phyloP scores from a whole-genome alignment of 2,888 invertebrate species.

The Cyclophora punctaria region DNA sequence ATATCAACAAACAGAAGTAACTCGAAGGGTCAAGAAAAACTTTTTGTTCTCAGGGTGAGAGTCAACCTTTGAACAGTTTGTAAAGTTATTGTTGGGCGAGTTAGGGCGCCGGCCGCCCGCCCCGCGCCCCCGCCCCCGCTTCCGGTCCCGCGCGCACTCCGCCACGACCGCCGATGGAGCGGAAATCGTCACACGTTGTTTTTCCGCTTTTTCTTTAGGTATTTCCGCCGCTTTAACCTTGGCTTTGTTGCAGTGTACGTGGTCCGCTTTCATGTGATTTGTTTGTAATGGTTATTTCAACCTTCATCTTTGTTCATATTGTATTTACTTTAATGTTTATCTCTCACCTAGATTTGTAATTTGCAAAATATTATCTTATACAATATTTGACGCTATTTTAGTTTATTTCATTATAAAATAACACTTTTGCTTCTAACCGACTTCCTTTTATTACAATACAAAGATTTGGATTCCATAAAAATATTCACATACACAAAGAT shows the following conservation, averaged over 20 bases:
- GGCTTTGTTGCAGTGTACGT: slow-evolving; percentile 10
- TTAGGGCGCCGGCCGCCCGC: slow-evolving; percentile 15
- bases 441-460: too few species aligned
- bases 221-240: slow-evolving; percentile 19
- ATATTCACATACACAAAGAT: too few species aligned
- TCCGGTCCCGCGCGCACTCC: slow-evolving; percentile 12
- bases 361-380: too few species aligned
- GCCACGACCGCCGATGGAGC: slow-evolving; percentile 21
- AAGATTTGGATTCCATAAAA: too few species aligned
- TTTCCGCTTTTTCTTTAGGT: slow-evolving; percentile 22
- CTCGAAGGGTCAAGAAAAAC: slow-evolving; percentile 14
- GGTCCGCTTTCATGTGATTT: background rate
- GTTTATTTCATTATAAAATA: too few species aligned
- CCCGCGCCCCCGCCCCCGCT: slow-evolving; percentile 20
- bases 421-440: too few species aligned
- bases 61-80: slow-evolving; percentile 14
- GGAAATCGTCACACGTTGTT: slow-evolving; percentile 29
- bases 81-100: slow-evolving; percentile 18
- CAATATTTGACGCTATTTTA: too few species aligned
- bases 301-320: too few species aligned
- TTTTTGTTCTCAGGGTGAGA: slow-evolving; percentile 5
- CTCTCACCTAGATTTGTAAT: too few species aligned
- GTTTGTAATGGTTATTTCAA: background rate
- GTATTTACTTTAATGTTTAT: too few species aligned
- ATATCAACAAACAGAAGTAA: slow-evolving; percentile 5